A percentile compares a stretch with the other conserved stretches of the same genome.
These are phyloP conservation scores for Stenichneumon culpator DNA, from an alignment of 2,888 invertebrate genomes.

Conservation along the genomic window DNA sequence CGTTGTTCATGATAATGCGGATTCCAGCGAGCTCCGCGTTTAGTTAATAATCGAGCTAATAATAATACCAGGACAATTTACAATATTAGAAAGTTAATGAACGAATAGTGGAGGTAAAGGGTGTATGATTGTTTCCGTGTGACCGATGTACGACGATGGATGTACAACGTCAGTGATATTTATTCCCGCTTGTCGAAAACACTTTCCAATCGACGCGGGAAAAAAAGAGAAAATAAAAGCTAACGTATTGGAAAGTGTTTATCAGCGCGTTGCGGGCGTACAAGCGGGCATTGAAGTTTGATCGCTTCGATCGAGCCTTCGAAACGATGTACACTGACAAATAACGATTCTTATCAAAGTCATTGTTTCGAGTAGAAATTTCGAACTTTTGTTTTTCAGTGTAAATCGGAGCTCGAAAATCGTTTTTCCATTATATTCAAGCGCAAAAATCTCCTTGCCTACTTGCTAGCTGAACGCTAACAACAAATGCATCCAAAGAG, in stretches of 20 bases:
- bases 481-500: slow-evolving; percentile 13
- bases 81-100: slow-evolving; percentile 45
- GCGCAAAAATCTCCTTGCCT: not conserved
- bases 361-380: not conserved
- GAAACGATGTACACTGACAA: slow-evolving; percentile 3
- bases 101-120: slow-evolving; percentile 33
- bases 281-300: not conserved
- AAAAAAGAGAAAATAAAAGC: not conserved
- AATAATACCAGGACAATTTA: slow-evolving; percentile 33
- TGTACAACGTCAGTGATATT: slow-evolving; percentile 38
- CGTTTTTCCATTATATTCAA: not conserved
- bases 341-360: not conserved
- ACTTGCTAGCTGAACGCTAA: not conserved
- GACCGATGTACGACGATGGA: slow-evolving; percentile 2
- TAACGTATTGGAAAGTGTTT: slow-evolving; percentile 22
- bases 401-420: not conserved
- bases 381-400: not conserved
- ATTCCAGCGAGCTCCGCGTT: slow-evolving; percentile 31
- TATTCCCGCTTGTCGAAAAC: slow-evolving; percentile 18
- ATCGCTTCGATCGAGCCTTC: not conserved
- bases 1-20: slow-evolving; percentile 62
- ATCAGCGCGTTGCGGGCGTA: slow-evolving; percentile 1
- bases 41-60: slow-evolving; percentile 41
- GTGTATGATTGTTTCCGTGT: slow-evolving; percentile 46
- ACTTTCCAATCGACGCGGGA: not conserved